Conservation (phyloP, 2,113 vertebrate genomes). For the Pomatostomus ruficeps region DNA sequence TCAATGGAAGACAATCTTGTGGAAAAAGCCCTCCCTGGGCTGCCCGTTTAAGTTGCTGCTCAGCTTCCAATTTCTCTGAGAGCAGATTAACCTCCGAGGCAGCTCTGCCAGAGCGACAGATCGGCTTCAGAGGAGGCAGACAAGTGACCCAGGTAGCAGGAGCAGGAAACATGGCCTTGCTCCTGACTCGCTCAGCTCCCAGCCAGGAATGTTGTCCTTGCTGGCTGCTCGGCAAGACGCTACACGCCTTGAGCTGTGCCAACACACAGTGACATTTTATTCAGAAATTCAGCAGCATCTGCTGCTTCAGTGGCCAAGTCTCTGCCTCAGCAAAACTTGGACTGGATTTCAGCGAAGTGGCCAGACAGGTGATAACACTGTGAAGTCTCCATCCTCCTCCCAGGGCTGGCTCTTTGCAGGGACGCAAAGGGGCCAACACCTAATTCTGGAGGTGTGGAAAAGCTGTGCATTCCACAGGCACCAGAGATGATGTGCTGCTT, state of each 20-base stretch:
- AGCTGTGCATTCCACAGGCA: background rate
- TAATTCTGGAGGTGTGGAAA: background rate
- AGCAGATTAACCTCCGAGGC: background rate
- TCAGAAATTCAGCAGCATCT: slow-evolving; percentile 38
- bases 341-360: background rate
- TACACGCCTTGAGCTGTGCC: background rate
- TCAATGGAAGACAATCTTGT: background rate
- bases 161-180: background rate
- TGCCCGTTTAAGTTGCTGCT: background rate
- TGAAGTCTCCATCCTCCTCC: background rate
- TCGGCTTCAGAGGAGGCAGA: slow-evolving; percentile 17
- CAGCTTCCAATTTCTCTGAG: background rate
- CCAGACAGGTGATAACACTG: background rate
- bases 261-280: background rate
- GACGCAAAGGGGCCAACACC: background rate
- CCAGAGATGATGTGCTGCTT: background rate
- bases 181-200: background rate
- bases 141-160: background rate
- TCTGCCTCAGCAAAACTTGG: background rate
- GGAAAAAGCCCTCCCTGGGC: background rate
- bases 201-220: slow-evolving; percentile 10
- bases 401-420: background rate
- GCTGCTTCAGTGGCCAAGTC: background rate
- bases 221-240: background rate
- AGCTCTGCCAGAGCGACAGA: slow-evolving; percentile 9